phyloP scores from a whole-genome alignment of 2,888 invertebrate genomes.

The Calliopum simillimum region DNA sequence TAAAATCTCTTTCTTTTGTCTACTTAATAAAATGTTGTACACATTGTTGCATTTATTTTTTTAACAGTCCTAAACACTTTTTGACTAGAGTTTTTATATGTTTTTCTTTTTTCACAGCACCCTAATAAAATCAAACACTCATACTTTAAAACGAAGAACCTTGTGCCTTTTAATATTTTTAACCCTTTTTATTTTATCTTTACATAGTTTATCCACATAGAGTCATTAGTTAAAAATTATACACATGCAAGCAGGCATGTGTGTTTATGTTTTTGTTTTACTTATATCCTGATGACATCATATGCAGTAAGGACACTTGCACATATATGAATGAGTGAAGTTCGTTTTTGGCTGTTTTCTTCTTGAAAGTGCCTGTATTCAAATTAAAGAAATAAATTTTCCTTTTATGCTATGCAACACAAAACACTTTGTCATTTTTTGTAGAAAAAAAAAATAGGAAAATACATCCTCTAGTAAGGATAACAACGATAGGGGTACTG shows the following conservation, averaged over 20 bases:
- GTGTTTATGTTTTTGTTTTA: not conserved
- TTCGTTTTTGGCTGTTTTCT: not conserved
- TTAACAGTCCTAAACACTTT: too few relatives aligned
- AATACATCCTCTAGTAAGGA: too few relatives aligned
- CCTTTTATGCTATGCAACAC: not conserved
- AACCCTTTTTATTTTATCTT: conserved; percentile 13
- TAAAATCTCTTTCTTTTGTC: too few relatives aligned
- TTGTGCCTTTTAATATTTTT: conserved; percentile 6
- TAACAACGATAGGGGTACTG: not conserved
- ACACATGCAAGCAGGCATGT: conserved; percentile 17
- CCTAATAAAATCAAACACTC: too few relatives aligned
- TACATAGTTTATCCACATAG: conserved; percentile 1
- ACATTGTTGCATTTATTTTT: too few relatives aligned
- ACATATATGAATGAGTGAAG: not conserved
- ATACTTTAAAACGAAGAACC: conserved; percentile 3
- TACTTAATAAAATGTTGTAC: too few relatives aligned
- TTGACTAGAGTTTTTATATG: too few relatives aligned
- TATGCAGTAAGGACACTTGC: conserved; percentile 25
- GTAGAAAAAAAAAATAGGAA: too few relatives aligned
- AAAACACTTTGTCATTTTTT: not conserved
- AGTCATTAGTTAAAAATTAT: conserved; percentile 44
- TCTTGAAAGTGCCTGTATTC: not conserved
- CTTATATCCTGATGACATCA: conserved; percentile 37
- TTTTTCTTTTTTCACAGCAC: too few relatives aligned
- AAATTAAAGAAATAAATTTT: conserved; percentile 21